phyloP scores from a whole-genome alignment of 2,797 vertebrate species.

The Sebastiscus albofasciatus region DNA sequence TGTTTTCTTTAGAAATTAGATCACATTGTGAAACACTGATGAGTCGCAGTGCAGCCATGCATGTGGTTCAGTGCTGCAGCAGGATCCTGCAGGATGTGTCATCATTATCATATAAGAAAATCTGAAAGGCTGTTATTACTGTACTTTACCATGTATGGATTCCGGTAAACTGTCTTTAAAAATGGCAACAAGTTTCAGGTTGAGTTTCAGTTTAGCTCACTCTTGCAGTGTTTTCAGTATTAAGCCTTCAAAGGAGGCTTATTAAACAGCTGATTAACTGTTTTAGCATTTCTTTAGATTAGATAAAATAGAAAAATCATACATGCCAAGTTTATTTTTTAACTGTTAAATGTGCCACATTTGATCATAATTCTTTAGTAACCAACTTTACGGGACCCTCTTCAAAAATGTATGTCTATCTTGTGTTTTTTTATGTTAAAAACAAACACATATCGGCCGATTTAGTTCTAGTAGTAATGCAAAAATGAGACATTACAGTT shows the following conservation, averaged over 20 bases:
- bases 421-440: too few relatives aligned
- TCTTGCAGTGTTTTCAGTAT: not conserved
- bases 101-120: not conserved
- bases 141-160: not conserved
- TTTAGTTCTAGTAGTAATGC: too few relatives aligned
- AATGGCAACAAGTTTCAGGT: slow-evolving; percentile 9
- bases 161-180: slow-evolving; percentile 32
- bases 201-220: not conserved
- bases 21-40: not conserved
- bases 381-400: too few relatives aligned
- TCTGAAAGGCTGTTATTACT: not conserved
- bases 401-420: too few relatives aligned
- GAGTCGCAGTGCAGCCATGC: not conserved
- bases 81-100: not conserved
- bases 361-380: too few relatives aligned
- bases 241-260: not conserved
- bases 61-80: not conserved
- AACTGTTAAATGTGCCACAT: too few relatives aligned
- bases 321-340: too few relatives aligned
- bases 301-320: not conserved
- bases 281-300: not conserved
- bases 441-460: too few relatives aligned
- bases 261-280: not conserved
- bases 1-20: not conserved
- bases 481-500: too few relatives aligned